Evolutionary conservation across 2,888 invertebrate species (phyloP).

Genomic region (Cristatella mucedo): DNA sequence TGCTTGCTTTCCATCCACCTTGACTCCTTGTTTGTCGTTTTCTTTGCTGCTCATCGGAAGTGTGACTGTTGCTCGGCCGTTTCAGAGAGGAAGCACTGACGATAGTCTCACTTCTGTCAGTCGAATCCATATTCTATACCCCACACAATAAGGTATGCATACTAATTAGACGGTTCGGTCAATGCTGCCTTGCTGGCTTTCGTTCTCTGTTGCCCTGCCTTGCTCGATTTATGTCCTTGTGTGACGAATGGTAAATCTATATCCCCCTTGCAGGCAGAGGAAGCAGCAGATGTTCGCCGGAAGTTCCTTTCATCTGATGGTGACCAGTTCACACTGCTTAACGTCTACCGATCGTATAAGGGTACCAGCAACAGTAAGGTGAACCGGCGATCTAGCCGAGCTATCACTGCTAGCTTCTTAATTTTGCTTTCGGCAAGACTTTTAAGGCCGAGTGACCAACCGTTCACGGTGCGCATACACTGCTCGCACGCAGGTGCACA

Average conservation of each 20-base stretch:
- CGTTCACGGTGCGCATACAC: too few species aligned
- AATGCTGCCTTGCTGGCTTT: too few species aligned
- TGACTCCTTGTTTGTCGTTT: too few species aligned
- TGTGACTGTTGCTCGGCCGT: too few species aligned
- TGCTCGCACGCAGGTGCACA: too few species aligned
- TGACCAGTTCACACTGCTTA: conserved; percentile 77
- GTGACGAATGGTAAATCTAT: too few species aligned
- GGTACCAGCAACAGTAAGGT: conserved; percentile 48
- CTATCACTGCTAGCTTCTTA: not conserved
- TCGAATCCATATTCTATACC: conserved; percentile 66
- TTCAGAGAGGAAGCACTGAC: conserved; percentile 54
- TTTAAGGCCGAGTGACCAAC: not conserved
- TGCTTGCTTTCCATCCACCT: too few species aligned
- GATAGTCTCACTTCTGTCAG: conserved; percentile 69
- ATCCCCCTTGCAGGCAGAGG: conserved; percentile 45
- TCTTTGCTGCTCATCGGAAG: too few species aligned
- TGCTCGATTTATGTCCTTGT: too few species aligned
- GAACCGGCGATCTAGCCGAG: conserved; percentile 19
- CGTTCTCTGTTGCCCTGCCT: conserved; percentile 4
- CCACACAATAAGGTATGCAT: conserved; percentile 49
- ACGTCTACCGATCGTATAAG: conserved; percentile 64
- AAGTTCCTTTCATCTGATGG: conserved; percentile 73
- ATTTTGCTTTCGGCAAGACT: not conserved
- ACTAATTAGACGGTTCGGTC: too few species aligned
- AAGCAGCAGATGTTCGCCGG: conserved; percentile 51